Conservation (phyloP, 2,797 vertebrate genomes). For the Pangasius sanitwongsei region DNA sequence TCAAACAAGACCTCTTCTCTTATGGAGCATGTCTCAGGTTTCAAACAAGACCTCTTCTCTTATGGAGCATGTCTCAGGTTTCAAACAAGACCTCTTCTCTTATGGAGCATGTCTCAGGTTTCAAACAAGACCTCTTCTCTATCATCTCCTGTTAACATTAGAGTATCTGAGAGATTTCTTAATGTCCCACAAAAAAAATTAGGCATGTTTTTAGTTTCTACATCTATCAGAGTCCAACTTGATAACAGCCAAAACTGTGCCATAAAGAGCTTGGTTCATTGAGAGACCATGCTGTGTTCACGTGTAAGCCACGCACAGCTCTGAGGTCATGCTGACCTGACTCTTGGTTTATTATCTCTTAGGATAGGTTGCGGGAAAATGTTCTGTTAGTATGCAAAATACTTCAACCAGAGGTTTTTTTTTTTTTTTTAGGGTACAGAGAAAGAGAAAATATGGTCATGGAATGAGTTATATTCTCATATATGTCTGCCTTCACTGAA, state of each 20-base stretch:
- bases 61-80: too few species aligned
- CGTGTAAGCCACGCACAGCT: conserved; percentile 56
- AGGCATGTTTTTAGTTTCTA: conserved; percentile 8
- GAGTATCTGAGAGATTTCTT: background rate
- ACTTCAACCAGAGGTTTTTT: background rate
- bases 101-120: background rate
- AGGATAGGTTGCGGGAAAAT: conserved; percentile 31
- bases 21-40: background rate
- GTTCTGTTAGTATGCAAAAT: conserved; percentile 26
- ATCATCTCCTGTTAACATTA: background rate
- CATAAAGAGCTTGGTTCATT: conserved; percentile 52
- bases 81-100: background rate
- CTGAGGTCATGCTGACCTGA: conserved; percentile 66
- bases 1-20: background rate
- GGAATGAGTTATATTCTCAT: background rate
- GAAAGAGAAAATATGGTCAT: background rate
- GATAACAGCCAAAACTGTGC: conserved; percentile 54
- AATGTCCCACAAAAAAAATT: background rate
- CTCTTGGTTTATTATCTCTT: conserved; percentile 47
- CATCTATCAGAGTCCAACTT: conserved; percentile 58
- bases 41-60: background rate
- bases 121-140: background rate
- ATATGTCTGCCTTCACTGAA: background rate
- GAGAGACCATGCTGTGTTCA: conserved; percentile 66
- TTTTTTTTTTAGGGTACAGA: background rate